Evolutionary conservation across 2,888 invertebrate genomes (phyloP).

Genomic region (Leptinotarsa juncta): DNA sequence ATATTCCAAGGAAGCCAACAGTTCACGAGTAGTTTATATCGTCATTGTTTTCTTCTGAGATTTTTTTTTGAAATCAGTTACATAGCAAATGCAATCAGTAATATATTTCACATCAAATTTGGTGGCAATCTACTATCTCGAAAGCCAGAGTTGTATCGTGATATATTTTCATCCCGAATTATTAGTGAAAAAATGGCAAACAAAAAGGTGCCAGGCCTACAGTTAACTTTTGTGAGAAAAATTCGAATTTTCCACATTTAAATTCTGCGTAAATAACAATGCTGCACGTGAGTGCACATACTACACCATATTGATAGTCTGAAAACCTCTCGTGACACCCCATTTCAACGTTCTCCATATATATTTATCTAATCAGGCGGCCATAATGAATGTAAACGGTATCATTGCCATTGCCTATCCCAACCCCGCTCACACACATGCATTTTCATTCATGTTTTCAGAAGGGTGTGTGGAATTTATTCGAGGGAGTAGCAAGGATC

Average conservation of each 20-base stretch:
- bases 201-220: too few species aligned
- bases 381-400: conserved; percentile 37
- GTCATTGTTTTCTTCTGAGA: too few species aligned
- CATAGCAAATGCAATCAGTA: too few species aligned
- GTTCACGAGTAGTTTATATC: too few species aligned
- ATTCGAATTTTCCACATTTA: not conserved
- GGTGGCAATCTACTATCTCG: too few species aligned
- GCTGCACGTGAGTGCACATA: not conserved
- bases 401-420: conserved; percentile 43
- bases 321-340: conserved; percentile 16
- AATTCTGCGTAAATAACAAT: not conserved
- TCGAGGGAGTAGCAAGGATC: conserved; percentile 33
- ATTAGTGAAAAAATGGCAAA: too few species aligned
- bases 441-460: conserved; percentile 48
- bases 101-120: too few species aligned
- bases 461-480: conserved; percentile 44
- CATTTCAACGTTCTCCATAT: conserved; percentile 22
- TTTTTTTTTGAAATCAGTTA: too few species aligned
- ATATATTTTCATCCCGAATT: too few species aligned
- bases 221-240: too few species aligned
- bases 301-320: conserved; percentile 7
- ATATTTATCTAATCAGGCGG: conserved; percentile 32
- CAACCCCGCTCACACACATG: conserved; percentile 40
- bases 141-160: too few species aligned
- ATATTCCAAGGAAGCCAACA: too few species aligned